Evolutionary conservation across 2,888 invertebrate genomes (phyloP), one percentile per base, ranked within the genome.

Genomic region (Diogma glabrata): DNA sequence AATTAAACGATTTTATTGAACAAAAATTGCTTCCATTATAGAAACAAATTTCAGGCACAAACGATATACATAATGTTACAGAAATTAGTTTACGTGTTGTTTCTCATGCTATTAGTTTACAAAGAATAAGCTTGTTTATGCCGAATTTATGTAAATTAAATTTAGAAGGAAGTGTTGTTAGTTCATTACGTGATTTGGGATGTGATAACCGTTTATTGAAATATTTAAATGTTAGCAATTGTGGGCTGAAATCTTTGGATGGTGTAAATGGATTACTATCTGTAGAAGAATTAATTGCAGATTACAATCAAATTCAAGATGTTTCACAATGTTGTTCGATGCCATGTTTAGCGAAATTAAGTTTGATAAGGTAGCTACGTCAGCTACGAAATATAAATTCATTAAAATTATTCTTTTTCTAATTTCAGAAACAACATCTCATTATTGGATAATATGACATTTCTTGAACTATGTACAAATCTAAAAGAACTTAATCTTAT

Each of bases 121-220:
- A 82, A 38, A 71, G 82, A 20, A 67, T 84, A 1, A 74, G 78
- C 38, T 67, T 78, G 1, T 75, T 81, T 50, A 73, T 78, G 38
- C 84, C 84, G 4, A 72, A 74, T 43, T 70, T 85, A 3, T 69
- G 74, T 9, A 74, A 75, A 4, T 67, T 85, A 33, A 78, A 75
- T 30, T 67, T 85, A 4, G 81, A 82, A 54, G 84, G 84, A 23
- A 84, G 84, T 57, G 76, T 78, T 7, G 65, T 85, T 2, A 71
- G 75, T 5, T 81, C 84, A 0, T 63, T 85, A 45, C 71, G 84
- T 51, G 84, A 84, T 60, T 72, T 84, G 17, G 85, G 84, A 17
- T 79, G 76, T 56, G 78, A 78, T 20, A 67, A 84, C 54, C 70
- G 72, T 48, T 76, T 77, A 46, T 56, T 71, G 16, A 63, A 61